Evolutionary conservation across 1,140 invertebrate species (phyloP), one percentile per base, ranked within the genome.

Genomic region (Drosophila kikkawai): DNA sequence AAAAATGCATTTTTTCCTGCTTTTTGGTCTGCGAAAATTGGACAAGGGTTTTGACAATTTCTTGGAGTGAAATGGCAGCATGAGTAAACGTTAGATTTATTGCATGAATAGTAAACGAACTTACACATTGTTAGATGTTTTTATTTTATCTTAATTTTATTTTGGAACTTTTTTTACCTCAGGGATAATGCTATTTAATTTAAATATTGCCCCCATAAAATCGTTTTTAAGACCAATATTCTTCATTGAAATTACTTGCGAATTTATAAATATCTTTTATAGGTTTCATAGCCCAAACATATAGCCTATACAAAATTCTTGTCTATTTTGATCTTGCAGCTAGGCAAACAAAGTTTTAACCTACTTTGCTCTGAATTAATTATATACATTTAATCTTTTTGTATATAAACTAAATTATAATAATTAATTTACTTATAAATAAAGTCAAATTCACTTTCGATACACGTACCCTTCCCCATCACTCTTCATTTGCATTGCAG

Each of bases 401-500:
- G 26, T 6, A 29, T 29, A 29, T 29, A 29, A 29, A 29, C 0
- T 6, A 26, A 22, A 22, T 22, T 22, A 26, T 26, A 26, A 29
- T 17, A 17, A 1, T 6, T 51, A 17, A n/a, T 32, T 32, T 50
- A 11, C n/a, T 6, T 11, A 2, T 17, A 19, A 51, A 4, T 9
- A 50, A 1, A 32, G 11, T 17, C 6, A 50, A 11, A 4, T 26
- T 41, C 19, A 37, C 12, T 37, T 26, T 37, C 50, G 19, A 39
- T 58, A 11, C 42, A 15, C 17, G 55, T 9, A n/a, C 36, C 17
- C n/a, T 9, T 41, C 13, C 11, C 80, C 32, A 36, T 47, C 47
- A 73, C 45, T 64, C 76, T 61, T 64, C 59, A 70, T 87, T 83
- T 74, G 80, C 66, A 79, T 78, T 77, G 57, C 56, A 61, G 34